Percentiles rank a stretch among this genome's conserved stretches.
Evolutionary conservation across 2,113 vertebrate species (phyloP).

Genomic region (Conger conger): DNA sequence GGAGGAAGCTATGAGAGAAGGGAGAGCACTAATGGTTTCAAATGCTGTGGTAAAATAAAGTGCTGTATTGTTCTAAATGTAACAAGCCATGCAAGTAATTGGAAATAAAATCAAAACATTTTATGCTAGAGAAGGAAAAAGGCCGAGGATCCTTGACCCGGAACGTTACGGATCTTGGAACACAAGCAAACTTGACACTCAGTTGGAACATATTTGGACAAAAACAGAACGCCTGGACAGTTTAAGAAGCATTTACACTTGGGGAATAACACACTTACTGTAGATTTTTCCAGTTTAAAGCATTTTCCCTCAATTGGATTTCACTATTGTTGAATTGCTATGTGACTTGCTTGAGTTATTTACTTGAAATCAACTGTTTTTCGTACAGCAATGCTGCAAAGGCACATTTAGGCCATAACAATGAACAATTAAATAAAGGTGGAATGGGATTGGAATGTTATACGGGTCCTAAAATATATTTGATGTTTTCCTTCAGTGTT

Average conservation of each 20-base stretch:
- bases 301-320: background rate
- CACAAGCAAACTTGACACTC: background rate
- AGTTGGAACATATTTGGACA: background rate
- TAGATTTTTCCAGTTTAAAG: background rate
- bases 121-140: conserved; percentile 29
- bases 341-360: background rate
- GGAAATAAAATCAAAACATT: conserved; percentile 48
- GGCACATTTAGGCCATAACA: background rate
- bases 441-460: background rate
- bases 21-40: background rate
- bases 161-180: background rate
- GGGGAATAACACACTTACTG: background rate
- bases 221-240: background rate
- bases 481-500: no score
- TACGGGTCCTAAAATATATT: no score
- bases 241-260: background rate
- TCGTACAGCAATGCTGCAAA: background rate
- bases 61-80: conserved; percentile 14
- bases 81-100: conserved; percentile 55
- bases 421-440: background rate
- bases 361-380: background rate
- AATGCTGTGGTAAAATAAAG: background rate
- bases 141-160: background rate
- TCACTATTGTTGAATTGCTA: background rate
- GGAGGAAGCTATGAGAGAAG: background rate